phyloP scores from a whole-genome alignment of 1,140 invertebrate species.

The Drosophila baimaii region DNA sequence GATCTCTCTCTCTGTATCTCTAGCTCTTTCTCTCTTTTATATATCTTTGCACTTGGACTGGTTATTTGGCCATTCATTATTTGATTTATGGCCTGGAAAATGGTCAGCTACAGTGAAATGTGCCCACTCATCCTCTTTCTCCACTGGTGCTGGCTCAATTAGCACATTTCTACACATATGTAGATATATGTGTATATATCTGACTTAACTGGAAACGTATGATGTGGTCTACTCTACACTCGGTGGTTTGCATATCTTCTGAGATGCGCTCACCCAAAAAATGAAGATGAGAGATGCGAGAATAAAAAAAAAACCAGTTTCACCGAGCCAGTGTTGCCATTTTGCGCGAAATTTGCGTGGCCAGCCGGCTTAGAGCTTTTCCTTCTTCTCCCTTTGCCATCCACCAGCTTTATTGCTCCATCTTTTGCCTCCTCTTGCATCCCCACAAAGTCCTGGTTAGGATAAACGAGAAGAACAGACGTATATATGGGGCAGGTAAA shows the following conservation, averaged over 20 bases:
- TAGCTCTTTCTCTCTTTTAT: not conserved
- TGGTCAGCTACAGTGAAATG: constrained; percentile 42
- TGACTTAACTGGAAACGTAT: constrained; percentile 35
- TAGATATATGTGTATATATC: not conserved
- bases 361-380: constrained; percentile 12
- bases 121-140: constrained; percentile 22
- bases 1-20: constrained; percentile 12
- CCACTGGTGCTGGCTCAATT: constrained; percentile 46
- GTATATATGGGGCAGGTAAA: constrained; percentile 45
- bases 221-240: constrained; percentile 25
- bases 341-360: constrained; percentile 64
- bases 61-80: constrained; percentile 64
- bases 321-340: constrained; percentile 67
- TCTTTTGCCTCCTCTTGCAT: not conserved
- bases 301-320: constrained; percentile 70
- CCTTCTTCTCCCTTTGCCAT: constrained; percentile 7
- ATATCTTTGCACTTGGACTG: constrained; percentile 11
- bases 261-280: constrained; percentile 37
- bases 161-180: constrained; percentile 48
- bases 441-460: not conserved
- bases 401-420: constrained; percentile 12
- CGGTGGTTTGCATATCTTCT: constrained; percentile 38
- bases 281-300: constrained; percentile 19
- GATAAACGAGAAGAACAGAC: not conserved
- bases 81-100: constrained; percentile 72